Evolutionary conservation across 2,888 invertebrate genomes (phyloP).

Genomic region (Melipona beecheii): DNA sequence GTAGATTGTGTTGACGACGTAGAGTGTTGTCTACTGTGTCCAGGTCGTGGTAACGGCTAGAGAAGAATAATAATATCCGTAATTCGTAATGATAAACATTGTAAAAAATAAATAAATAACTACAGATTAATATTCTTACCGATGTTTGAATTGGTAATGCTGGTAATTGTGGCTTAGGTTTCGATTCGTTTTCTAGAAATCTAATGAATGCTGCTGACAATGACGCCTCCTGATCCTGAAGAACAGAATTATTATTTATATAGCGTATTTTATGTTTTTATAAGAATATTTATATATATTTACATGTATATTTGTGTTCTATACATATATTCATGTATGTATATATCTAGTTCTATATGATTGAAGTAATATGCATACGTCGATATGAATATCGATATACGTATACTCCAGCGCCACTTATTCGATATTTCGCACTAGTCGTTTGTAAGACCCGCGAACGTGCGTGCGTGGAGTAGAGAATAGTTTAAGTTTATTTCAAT

Average conservation of each 20-base stretch:
- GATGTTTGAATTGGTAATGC: constrained; percentile 84
- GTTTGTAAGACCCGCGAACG: neutral
- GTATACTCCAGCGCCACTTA: neutral
- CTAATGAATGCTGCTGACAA: constrained; percentile 90
- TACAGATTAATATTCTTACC: constrained; percentile 68
- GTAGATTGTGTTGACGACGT: constrained; percentile 84
- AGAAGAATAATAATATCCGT: constrained; percentile 24
- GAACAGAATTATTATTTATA: constrained; percentile 68
- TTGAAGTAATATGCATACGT: neutral
- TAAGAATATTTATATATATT: neutral
- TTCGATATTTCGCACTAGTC: constrained; percentile 3
- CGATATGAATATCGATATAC: neutral
- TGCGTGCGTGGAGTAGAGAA: neutral
- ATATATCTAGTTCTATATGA: neutral
- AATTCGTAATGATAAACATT: neutral
- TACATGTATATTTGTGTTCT: neutral
- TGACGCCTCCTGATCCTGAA: constrained; percentile 84
- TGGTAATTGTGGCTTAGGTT: constrained; percentile 87
- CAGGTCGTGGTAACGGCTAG: constrained; percentile 77
- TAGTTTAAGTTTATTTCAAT: neutral
- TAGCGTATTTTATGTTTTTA: neutral
- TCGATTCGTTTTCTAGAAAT: constrained; percentile 94
- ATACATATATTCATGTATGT: neutral
- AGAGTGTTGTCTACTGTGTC: constrained; percentile 81
- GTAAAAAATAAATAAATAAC: neutral